Evolutionary conservation across 2,888 invertebrate species (phyloP).

Genomic region (Argyra leucocephala): DNA sequence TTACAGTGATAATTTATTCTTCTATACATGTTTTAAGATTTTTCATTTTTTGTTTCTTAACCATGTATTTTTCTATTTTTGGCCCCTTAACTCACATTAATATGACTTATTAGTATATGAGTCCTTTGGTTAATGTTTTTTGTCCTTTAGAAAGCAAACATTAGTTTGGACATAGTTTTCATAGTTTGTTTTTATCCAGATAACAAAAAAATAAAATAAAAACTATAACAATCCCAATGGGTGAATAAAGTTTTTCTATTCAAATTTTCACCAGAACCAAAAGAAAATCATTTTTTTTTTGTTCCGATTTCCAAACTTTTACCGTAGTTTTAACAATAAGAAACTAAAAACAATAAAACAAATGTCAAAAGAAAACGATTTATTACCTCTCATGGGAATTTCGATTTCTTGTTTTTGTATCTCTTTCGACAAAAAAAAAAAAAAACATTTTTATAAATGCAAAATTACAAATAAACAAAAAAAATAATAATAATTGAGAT

Average conservation of each 20-base stretch:
- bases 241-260: neutral
- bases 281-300: no score
- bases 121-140: neutral
- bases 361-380: constrained; percentile 2
- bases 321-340: no score
- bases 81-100: neutral
- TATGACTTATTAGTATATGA: neutral
- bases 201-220: no score
- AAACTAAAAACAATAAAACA: neutral
- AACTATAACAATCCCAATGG: neutral
- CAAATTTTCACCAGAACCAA: no score
- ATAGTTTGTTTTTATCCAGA: neutral
- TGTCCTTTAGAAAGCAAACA: neutral
- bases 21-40: no score
- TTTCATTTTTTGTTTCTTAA: neutral
- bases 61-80: neutral
- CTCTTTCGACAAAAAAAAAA: neutral
- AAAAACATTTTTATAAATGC: neutral
- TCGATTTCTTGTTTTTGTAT: neutral
- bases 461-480: neutral
- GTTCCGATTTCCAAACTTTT: no score
- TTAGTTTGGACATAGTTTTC: neutral
- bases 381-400: neutral
- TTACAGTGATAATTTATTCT: no score
- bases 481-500: no score